Evolutionary conservation across 64 coral and sea anemone species (phyloP).

Genomic region (Acropora tenuis): DNA sequence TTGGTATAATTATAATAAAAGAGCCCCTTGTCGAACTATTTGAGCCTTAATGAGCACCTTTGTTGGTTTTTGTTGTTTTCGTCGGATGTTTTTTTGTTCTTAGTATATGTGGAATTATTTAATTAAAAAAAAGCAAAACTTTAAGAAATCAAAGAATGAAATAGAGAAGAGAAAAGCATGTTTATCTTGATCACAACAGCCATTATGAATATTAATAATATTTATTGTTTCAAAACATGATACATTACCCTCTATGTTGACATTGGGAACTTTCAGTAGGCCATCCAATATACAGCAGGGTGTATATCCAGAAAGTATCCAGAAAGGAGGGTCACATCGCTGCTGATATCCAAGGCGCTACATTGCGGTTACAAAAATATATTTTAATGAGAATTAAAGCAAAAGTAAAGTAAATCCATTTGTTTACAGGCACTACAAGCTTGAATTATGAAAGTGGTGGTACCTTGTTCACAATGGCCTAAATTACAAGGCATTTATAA

Average conservation of each 20-base stretch:
- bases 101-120: no score
- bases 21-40: neutral
- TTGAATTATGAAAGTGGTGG: neutral
- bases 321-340: neutral
- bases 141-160: neutral
- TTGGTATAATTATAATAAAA: neutral
- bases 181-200: neutral
- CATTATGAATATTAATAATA: no score
- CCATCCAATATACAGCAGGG: conserved; percentile 4
- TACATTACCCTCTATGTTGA: neutral
- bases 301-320: neutral
- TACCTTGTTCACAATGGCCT: neutral
- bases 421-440: neutral
- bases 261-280: neutral
- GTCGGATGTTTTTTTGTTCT: neutral
- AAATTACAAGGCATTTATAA: neutral
- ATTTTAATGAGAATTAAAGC: neutral
- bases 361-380: neutral
- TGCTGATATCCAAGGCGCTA: conserved; percentile 5
- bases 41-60: neutral
- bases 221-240: neutral
- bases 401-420: neutral
- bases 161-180: neutral
- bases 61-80: neutral
- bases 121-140: no score